Conservation (phyloP, 2,797 vertebrate species). For the Gambelia wislizenii region DNA sequence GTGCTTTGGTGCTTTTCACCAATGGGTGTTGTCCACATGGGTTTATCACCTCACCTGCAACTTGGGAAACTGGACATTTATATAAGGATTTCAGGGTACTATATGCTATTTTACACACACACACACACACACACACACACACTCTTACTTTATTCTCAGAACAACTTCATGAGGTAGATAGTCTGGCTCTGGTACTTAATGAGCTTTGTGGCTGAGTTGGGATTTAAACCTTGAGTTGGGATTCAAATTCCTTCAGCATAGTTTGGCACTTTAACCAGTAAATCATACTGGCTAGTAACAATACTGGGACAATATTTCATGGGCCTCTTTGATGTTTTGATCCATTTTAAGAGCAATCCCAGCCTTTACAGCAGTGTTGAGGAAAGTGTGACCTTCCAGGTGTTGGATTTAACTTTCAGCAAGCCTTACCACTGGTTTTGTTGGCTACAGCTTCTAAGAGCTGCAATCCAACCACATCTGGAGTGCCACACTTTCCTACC, state of each 20-base stretch:
- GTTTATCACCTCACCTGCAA: neutral
- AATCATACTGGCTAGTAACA: neutral
- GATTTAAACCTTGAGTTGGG: neutral
- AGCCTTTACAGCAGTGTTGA: neutral
- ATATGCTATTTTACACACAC: too few species aligned
- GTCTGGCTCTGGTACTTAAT: neutral
- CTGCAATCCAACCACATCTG: too few species aligned
- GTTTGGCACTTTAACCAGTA: neutral
- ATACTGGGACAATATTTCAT: neutral
- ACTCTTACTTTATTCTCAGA: neutral
- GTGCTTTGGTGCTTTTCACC: neutral
- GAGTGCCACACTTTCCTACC: too few species aligned
- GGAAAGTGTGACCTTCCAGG: too few species aligned
- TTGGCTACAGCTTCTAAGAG: too few species aligned
- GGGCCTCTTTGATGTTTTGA: rapidly evolving
- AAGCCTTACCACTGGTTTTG: too few species aligned
- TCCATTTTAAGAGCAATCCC: neutral
- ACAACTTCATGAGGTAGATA: neutral
- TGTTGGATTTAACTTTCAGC: too few species aligned
- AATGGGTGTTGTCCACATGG: neutral
- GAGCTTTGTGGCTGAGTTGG: neutral
- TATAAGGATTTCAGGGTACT: neutral
- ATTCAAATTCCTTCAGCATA: too few species aligned
- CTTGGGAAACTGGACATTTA: neutral
- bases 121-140: too few species aligned